A percentile compares a stretch with the other conserved stretches of the same genome.
These are phyloP conservation scores for Elachura formosa DNA, from an alignment of 2,113 vertebrate genomes.

Conservation along the genomic window DNA sequence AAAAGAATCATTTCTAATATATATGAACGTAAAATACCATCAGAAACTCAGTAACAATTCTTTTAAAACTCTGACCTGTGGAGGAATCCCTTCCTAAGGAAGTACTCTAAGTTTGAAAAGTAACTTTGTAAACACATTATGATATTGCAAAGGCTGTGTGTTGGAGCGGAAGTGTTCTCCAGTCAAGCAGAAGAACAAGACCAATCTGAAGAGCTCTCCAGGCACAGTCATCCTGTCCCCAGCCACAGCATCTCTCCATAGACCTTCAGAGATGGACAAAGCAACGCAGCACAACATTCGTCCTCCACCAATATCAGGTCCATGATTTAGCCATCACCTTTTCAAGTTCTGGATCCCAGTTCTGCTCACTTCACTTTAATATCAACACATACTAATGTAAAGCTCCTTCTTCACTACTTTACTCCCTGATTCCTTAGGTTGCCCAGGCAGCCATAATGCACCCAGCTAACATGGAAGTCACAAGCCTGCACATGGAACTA, in stretches of 20 bases:
- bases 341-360: neutral
- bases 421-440: neutral
- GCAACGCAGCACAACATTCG: neutral
- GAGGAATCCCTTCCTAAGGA: neutral
- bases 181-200: neutral
- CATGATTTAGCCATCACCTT: neutral
- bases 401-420: neutral
- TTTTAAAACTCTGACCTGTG: neutral
- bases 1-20: conserved; percentile 35
- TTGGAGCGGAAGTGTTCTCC: neutral
- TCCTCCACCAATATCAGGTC: neutral
- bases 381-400: neutral
- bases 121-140: neutral
- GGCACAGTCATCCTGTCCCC: neutral
- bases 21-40: neutral
- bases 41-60: neutral
- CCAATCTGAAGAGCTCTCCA: neutral
- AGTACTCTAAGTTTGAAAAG: neutral
- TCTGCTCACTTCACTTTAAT: neutral
- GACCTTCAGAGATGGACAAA: neutral
- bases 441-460: neutral
- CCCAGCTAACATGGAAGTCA: neutral
- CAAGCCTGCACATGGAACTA: neutral
- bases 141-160: neutral
- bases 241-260: neutral